Evolutionary conservation across 2,888 invertebrate genomes (phyloP), one percentile per base, ranked within the genome.

Genomic region (Troides helena): DNA sequence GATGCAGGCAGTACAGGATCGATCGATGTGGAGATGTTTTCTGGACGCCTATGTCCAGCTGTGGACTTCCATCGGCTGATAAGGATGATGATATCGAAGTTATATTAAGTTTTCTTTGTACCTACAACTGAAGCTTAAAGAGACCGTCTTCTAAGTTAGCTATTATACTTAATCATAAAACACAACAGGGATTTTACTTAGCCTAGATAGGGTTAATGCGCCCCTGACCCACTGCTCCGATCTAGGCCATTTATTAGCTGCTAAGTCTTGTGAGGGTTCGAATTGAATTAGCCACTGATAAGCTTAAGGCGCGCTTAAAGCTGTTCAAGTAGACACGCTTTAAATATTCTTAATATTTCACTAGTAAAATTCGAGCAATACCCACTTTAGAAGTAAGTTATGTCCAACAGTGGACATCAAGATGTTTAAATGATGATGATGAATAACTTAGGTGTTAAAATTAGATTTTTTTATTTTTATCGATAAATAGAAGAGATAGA

Each of bases 111-210:
- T 46, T 46, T 46, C 14, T 53, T 53, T 7, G 8, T 53, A n/a
- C 8, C 1, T n/a, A 53, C 53, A 53, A n/a, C 18, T 53, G 18
- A 1, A n/a, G 78, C 18, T 30, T 18, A 62, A 81, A 78, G 78
- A 78, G 81, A 80, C 78, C 81, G 80, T 81, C 79, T 76, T 81
- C 75, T 78, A 78, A 79, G 81, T 77, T 75, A 81, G 84, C 87
- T 85, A 89, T 89, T 87, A 89, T 87, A 85, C 89, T 87, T 85
- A 87, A 88, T 46, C 53, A 58, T 58, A 61, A 66, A 57, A 58
- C 62, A 58, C 39, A 62, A 66, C 65, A 58, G 25, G 18, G 69
- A 46, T 58, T 63, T 62, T 53, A 59, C 25, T 63, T 53, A 12
- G 56, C 74, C 65, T 65, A 74, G 76, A 77, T 75, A 75, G 72